Conservation (phyloP, 1,140 invertebrate species). For the Hyposmocoma kahamanoa region DNA sequence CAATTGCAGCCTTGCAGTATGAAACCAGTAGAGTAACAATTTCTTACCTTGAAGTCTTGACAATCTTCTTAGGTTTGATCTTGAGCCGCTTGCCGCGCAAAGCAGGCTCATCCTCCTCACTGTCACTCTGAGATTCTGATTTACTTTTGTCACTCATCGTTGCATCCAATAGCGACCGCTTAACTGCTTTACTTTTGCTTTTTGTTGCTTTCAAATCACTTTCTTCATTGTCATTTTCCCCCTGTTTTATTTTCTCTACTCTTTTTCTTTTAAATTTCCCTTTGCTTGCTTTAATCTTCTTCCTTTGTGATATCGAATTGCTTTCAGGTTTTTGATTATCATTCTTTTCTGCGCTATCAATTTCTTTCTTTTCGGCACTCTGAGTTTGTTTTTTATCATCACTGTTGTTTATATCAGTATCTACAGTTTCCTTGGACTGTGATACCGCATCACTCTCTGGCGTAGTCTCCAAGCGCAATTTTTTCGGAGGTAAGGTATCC, state of each 20-base stretch:
- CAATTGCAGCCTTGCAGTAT: too few species aligned
- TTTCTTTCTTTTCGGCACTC: too few species aligned
- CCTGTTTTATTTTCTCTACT: slow-evolving; percentile 31
- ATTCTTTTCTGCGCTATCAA: slow-evolving; percentile 21
- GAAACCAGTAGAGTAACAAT: too few species aligned
- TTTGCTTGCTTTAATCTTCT: slow-evolving; percentile 63
- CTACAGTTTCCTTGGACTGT: slow-evolving; percentile 50
- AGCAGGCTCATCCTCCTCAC: slow-evolving; percentile 55
- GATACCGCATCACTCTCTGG: slow-evolving; percentile 41
- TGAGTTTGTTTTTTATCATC: too few species aligned
- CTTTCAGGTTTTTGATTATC: slow-evolving; percentile 23
- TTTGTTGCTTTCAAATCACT: slow-evolving; percentile 36
- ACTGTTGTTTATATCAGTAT: slow-evolving; percentile 20
- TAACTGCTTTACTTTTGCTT: slow-evolving; percentile 51
- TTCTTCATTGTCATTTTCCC: slow-evolving; percentile 29
- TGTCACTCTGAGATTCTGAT: slow-evolving; percentile 68
- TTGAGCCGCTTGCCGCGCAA: slow-evolving; percentile 60
- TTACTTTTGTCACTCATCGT: slow-evolving; percentile 56
- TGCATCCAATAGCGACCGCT: slow-evolving; percentile 48
- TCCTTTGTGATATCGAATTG: slow-evolving; percentile 39
- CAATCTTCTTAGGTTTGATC: slow-evolving; percentile 65
- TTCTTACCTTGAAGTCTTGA: slow-evolving; percentile 50
- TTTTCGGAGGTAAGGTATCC: slow-evolving; percentile 56
- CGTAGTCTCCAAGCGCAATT: slow-evolving; percentile 52
- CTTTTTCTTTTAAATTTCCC: slow-evolving; percentile 51